Evolutionary conservation across 2,888 invertebrate genomes (phyloP).

Genomic region (Tinea trinotella): DNA sequence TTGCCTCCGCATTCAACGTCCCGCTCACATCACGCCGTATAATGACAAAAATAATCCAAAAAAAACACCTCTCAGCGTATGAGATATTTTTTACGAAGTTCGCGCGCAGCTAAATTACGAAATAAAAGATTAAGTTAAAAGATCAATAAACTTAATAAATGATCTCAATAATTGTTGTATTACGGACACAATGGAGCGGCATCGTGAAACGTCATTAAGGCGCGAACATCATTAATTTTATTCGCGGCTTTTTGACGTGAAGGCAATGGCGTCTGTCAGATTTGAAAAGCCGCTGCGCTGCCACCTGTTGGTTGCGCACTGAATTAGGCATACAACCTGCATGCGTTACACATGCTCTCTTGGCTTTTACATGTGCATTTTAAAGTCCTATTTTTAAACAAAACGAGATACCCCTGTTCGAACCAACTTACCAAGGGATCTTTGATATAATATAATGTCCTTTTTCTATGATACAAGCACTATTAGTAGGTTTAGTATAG

Average conservation of each 20-base stretch:
- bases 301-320: conserved; percentile 71
- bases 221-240: conserved; percentile 72
- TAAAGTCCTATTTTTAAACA: too few species aligned
- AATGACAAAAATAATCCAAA: conserved; percentile 73
- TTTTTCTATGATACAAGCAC: too few species aligned
- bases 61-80: conserved; percentile 64
- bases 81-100: conserved; percentile 68
- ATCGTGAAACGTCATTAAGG: conserved; percentile 71
- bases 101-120: conserved; percentile 71
- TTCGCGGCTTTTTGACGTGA: conserved; percentile 70
- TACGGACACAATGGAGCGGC: conserved; percentile 72
- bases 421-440: too few species aligned
- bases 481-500: too few species aligned
- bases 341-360: conserved; percentile 32
- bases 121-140: conserved; percentile 73
- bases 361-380: too few species aligned
- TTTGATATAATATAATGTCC: too few species aligned
- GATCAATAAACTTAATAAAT: conserved; percentile 74
- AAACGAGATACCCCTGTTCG: too few species aligned
- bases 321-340: conserved; percentile 65
- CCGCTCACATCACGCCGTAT: conserved; percentile 70
- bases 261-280: conserved; percentile 71
- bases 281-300: conserved; percentile 64
- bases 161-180: conserved; percentile 74
- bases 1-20: conserved; percentile 70